phyloP scores from a whole-genome alignment of 2,797 vertebrate genomes.

The Eurystomus glaucurus region DNA sequence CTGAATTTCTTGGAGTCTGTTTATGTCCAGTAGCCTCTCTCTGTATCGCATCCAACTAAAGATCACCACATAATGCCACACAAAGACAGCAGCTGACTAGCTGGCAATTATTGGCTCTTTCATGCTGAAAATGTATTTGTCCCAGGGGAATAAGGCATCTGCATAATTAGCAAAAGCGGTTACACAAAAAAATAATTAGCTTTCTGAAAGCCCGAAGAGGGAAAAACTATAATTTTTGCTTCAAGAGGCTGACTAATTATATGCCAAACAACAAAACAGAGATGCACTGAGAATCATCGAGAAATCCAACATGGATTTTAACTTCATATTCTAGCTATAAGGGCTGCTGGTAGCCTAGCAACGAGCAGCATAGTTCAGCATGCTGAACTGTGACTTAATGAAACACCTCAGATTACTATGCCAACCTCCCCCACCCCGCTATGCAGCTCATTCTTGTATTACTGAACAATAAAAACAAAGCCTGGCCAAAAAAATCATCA shows the following conservation, averaged over 20 bases:
- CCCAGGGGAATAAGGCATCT: slow-evolving; percentile 66
- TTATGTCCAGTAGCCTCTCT: not conserved
- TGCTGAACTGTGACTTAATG: slow-evolving; percentile 62
- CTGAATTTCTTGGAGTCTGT: slow-evolving; percentile 1
- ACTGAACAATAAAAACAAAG: slow-evolving; percentile 23
- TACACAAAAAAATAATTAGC: slow-evolving; percentile 78
- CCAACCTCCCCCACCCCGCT: not conserved
- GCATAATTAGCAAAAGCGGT: slow-evolving; percentile 76
- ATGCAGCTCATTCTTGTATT: not conserved
- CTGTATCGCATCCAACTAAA: slow-evolving; percentile 57
- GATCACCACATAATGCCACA: slow-evolving; percentile 30
- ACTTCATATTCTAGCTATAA: slow-evolving; percentile 67
- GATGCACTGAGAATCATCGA: slow-evolving; percentile 50
- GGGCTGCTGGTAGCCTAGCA: slow-evolving; percentile 82
- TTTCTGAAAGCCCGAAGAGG: slow-evolving; percentile 67
- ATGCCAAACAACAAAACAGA: slow-evolving; percentile 61
- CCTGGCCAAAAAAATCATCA: not conserved
- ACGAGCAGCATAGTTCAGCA: slow-evolving; percentile 67
- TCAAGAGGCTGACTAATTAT: slow-evolving; percentile 80
- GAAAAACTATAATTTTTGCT: slow-evolving; percentile 78
- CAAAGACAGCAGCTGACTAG: slow-evolving; percentile 57
- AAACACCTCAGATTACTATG: slow-evolving; percentile 55
- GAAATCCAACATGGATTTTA: slow-evolving; percentile 71
- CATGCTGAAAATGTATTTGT: slow-evolving; percentile 77
- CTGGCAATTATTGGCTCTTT: slow-evolving; percentile 75